Evolutionary conservation across 1,140 invertebrate species (phyloP).

Genomic region (Caligus rogercresseyi): DNA sequence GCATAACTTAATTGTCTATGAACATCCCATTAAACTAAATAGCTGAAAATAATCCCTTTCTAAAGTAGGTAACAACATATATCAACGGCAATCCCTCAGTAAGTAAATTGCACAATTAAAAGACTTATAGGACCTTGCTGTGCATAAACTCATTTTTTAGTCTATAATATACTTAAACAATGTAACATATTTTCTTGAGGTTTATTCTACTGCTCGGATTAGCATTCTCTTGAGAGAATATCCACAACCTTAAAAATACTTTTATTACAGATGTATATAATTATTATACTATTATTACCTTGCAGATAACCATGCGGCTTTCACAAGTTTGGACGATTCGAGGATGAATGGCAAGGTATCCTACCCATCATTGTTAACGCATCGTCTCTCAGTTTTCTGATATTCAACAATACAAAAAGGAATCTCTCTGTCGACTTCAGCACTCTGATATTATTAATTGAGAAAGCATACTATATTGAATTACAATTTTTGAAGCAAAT

Average conservation of each 20-base stretch:
- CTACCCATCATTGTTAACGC: constrained; percentile 12
- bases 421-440: constrained; percentile 6
- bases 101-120: too few species aligned
- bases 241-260: neutral
- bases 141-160: neutral
- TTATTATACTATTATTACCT: neutral
- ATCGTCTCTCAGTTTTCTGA: constrained; percentile 14
- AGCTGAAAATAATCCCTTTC: too few species aligned
- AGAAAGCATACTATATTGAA: too few species aligned
- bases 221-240: neutral
- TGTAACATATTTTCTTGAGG: neutral
- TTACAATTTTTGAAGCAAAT: too few species aligned
- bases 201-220: neutral
- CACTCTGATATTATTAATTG: neutral
- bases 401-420: constrained; percentile 10
- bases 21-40: too few species aligned
- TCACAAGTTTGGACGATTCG: constrained; percentile 18
- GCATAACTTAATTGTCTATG: too few species aligned
- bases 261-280: neutral
- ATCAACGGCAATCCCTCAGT: too few species aligned
- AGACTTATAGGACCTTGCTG: too few species aligned
- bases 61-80: too few species aligned
- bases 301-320: constrained; percentile 6
- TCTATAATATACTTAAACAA: neutral
- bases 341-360: constrained; percentile 15